phyloP scores from a whole-genome alignment of 2,113 vertebrate genomes.

The Bothrops jararaca region DNA sequence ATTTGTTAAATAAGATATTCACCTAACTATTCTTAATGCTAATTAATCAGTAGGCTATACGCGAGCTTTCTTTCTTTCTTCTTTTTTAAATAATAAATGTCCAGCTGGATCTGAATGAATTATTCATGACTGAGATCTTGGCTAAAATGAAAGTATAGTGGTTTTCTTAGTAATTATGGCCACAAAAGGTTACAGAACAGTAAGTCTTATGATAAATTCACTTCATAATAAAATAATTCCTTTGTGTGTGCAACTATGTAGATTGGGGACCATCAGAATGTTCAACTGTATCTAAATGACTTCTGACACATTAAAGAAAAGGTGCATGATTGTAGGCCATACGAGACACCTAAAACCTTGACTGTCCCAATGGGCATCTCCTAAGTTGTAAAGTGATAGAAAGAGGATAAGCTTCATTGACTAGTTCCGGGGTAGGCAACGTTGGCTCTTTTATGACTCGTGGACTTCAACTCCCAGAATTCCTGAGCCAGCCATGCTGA shows the following conservation, averaged over 20 bases:
- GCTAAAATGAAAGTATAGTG: conserved; percentile 32
- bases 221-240: not conserved
- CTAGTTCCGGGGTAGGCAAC: not conserved
- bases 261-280: not conserved
- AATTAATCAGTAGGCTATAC: conserved; percentile 71
- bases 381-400: not conserved
- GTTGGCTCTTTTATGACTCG: too few relatives aligned
- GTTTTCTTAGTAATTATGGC: conserved; percentile 2
- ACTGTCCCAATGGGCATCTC: not conserved
- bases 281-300: not conserved
- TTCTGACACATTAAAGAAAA: not conserved
- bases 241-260: not conserved
- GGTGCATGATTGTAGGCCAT: not conserved
- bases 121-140: conserved; percentile 64
- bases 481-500: too few relatives aligned
- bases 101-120: conserved; percentile 67
- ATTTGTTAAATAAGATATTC: conserved; percentile 73
- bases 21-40: conserved; percentile 63
- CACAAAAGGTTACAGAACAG: conserved; percentile 19
- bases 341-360: not conserved
- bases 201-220: fast-evolving
- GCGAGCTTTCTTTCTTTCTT: not conserved
- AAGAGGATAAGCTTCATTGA: not conserved
- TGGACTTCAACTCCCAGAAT: too few relatives aligned
- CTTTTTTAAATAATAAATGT: conserved; percentile 59